A percentile compares a stretch with the other conserved stretches of the same genome.
Conservation (phyloP, 53 echinoderm and acorn worm genomes). For the Arbacia lixula region DNA sequence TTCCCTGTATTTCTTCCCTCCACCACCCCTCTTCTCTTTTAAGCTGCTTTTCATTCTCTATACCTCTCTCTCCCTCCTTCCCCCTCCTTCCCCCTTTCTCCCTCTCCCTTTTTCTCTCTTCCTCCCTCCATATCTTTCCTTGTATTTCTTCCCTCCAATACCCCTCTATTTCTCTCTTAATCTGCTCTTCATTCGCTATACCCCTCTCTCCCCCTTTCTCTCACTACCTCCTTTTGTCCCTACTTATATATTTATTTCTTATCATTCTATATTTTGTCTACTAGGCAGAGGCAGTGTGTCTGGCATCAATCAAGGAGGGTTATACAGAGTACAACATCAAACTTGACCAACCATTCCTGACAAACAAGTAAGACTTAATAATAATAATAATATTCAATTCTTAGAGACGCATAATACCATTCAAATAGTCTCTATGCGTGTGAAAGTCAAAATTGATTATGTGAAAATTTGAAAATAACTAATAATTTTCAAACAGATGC, state of each 20-base stretch:
- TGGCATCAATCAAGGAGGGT: constrained; percentile 64
- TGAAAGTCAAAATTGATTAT: no score
- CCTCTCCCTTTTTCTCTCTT: no score
- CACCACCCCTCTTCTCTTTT: no score
- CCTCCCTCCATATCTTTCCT: no score
- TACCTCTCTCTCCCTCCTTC: no score
- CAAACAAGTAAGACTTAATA: constrained; percentile 50
- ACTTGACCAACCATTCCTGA: constrained; percentile 50
- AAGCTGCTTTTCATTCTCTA: no score
- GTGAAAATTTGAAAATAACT: no score
- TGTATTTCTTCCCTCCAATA: background rate
- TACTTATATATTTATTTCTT: background rate
- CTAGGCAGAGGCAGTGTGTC: constrained; percentile 74
- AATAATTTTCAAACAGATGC: background rate
- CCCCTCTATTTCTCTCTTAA: background rate
- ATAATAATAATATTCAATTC: no score
- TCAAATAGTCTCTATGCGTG: no score
- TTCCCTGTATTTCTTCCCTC: no score
- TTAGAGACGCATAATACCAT: no score
- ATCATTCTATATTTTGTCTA: background rate
- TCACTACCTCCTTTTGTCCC: background rate
- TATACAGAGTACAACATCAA: constrained; percentile 75
- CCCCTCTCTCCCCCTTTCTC: background rate
- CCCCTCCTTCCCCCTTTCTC: no score
- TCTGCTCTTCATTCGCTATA: background rate